A percentile compares a stretch with the other conserved stretches of the same genome.
Evolutionary conservation across 1,140 invertebrate genomes (phyloP).

Genomic region (Philopotamus ludificatus): DNA sequence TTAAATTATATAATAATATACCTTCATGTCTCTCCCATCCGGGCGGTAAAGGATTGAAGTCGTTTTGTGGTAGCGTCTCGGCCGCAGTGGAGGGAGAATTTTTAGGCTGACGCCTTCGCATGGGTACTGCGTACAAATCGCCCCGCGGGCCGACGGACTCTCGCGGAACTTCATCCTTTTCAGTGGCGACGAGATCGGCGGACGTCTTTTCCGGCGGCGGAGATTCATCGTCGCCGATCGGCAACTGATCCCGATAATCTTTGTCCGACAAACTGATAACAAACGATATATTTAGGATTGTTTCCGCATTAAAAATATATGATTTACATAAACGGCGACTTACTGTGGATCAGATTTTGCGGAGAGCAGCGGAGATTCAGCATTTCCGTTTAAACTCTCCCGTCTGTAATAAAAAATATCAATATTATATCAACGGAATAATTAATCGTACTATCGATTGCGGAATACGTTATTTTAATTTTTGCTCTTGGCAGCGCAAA

Average conservation of each 20-base stretch:
- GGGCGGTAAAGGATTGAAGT: constrained; percentile 60
- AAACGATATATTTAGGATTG: neutral
- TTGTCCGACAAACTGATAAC: constrained; percentile 49
- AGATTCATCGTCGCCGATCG: constrained; percentile 50
- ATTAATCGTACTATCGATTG: too few relatives aligned
- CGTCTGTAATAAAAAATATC: constrained; percentile 36
- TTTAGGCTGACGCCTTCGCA: constrained; percentile 59
- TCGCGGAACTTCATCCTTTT: constrained; percentile 63
- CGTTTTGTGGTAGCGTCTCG: constrained; percentile 22
- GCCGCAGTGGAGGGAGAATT: constrained; percentile 52
- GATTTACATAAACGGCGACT: constrained; percentile 9
- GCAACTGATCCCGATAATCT: constrained; percentile 47
- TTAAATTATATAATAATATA: constrained; percentile 45
- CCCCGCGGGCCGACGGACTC: constrained; percentile 70
- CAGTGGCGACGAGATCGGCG: constrained; percentile 52
- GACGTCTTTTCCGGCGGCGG: constrained; percentile 54
- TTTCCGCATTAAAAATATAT: too few relatives aligned
- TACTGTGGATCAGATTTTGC: constrained; percentile 39
- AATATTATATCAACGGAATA: too few relatives aligned
- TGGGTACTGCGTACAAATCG: constrained; percentile 73
- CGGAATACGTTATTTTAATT: too few relatives aligned
- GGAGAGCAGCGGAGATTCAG: constrained; percentile 32
- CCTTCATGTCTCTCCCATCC: constrained; percentile 95
- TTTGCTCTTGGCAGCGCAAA: too few relatives aligned
- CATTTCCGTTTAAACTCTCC: constrained; percentile 38